Base-by-base conservation (phyloP, 2,888 invertebrate genomes). In the Anorthoa munda region DNA sequence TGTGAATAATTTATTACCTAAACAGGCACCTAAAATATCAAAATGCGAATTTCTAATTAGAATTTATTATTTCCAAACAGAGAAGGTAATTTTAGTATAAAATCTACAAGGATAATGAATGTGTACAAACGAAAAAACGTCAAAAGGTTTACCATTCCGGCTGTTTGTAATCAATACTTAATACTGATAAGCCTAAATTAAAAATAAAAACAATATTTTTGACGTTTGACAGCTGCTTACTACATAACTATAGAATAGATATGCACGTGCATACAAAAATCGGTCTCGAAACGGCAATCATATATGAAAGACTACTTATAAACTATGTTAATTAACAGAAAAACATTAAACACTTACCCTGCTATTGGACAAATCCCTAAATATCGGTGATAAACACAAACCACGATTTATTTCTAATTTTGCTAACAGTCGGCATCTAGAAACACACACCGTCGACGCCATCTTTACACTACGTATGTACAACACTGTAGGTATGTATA, bases 391-490 rank as follows among this genome's bases (percentile, higher is more conserved):
- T 93, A 96, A 94, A 95, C 96, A 96, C 95, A 96, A 94, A 91
- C 93, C 96, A 94, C 97, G 97, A 94, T 96, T 96, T 94, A 97
- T 95, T 94, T 97, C 97, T 94, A 97, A 95, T 96, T 97, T 96
- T 90, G 97, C 94, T 91, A 97, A 94, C 92, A 97, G 94, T 94
- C 97, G 97, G 94, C 97, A 96, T 92, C 95, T 94, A 93, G 97
- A 97, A 93, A 96, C 96, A 94, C 97, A 97, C 93, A 97, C 96
- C 92, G 96, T 96, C 93, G 97, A 96, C 97, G 97, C 97, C 97
- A 97, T 97, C 94, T 97, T 97, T 95, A 94, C 94, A 95, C 95
- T 95, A 95, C 95, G 84, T 89, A 86, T 84, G 84, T 87, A 88
- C 79, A 85, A 69, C 79, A 80, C 61, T 74, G 74, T 87, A 84